Percentiles rank a stretch among this genome's conserved stretches.
These are phyloP conservation scores for Nautilus pompilius DNA, from an alignment of 1,140 invertebrate species.

Conservation along the genomic window DNA sequence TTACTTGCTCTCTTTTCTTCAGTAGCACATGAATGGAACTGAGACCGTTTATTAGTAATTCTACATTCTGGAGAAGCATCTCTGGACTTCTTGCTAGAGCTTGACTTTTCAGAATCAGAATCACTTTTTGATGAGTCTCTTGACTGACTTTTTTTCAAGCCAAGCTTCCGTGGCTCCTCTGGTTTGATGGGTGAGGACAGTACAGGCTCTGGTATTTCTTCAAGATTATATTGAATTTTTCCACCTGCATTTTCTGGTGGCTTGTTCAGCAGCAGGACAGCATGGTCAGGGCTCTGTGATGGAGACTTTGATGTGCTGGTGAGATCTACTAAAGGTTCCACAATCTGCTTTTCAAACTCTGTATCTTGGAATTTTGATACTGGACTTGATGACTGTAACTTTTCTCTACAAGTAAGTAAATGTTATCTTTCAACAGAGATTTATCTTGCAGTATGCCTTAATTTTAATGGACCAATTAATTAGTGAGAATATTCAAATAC, in stretches of 20 bases:
- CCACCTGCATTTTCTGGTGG: constrained; percentile 11
- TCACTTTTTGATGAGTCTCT: constrained; percentile 15
- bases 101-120: constrained; percentile 5
- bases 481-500: no score
- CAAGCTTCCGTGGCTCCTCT: constrained; percentile 2
- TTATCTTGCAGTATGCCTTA: no score
- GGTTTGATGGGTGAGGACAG: constrained; percentile 17
- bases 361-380: no score
- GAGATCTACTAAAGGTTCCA: not conserved
- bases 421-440: no score
- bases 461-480: no score
- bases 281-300: not conserved
- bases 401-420: no score
- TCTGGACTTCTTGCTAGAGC: not conserved
- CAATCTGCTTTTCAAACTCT: no score
- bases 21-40: constrained; percentile 6
- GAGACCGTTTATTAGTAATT: constrained; percentile 4
- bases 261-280: not conserved
- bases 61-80: not conserved
- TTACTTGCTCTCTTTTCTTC: constrained; percentile 18
- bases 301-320: not conserved
- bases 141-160: constrained; percentile 11
- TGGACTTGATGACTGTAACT: no score
- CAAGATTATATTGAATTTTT: constrained; percentile 30
- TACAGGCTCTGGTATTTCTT: constrained; percentile 18